Base-by-base conservation (phyloP, 1,140 invertebrate species). In the Hestina assimilis region DNA sequence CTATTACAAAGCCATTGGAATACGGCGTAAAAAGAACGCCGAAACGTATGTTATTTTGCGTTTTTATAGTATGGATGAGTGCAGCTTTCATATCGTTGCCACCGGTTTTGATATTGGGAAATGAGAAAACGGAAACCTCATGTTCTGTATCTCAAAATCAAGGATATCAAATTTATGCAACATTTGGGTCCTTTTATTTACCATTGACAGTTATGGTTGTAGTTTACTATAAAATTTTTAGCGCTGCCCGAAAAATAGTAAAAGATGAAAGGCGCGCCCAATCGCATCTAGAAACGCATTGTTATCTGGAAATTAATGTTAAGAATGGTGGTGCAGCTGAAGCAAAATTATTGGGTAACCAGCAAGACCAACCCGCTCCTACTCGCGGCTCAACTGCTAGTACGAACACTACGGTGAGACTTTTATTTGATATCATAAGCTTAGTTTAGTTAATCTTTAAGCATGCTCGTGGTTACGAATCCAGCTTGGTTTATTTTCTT, bases 161-260 rank as follows among this genome's bases (percentile, higher is more conserved):
- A 79, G 95, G 92, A 61, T 97, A 95, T 86, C 95, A 96, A 87
- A 94, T 97, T 42, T 97, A 97, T 83, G 96, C 96, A 17, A 97
- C 96, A 0, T 89, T 96, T 53, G 94, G 95, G 28, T 96, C 95
- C 35, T 97, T 97, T 89, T 97, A 97, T 87, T 92, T 97, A 64
- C 96, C 96, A 0, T 85, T 97, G 17, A 91, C 94, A 46, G 95
- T 98, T 33, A 97, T 97, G 96, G 93, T 97, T 15, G 92, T 95
- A 55, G 95, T 97, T 1, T 97, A 98, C 77, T 95, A 96, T 75
- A 96, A 96, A 87, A 97, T 98, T 84, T 96, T 97, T 79, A 90
- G 93, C 35, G 95, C 95, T 0, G 95, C 95, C 3, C 91, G 94
- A 33, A 93, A 93, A 70, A 96, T 96, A 68, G 95, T 97, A 0